phyloP scores from a whole-genome alignment of 2,888 invertebrate species.

The Campopleginae sp. region DNA sequence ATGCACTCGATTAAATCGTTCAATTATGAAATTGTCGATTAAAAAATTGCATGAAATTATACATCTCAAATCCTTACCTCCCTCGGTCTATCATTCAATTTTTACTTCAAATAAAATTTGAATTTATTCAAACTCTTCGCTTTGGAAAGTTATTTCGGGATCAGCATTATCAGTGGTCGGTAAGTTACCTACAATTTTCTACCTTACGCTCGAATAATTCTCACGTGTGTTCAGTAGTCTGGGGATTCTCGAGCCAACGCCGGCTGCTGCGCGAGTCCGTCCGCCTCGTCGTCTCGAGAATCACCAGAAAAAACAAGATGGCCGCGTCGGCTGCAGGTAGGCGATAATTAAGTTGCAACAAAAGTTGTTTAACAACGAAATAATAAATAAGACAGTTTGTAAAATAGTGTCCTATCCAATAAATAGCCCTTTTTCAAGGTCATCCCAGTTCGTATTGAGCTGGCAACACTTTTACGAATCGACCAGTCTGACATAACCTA shows the following conservation, averaged over 20 bases:
- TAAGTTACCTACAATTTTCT: background rate
- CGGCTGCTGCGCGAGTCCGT: too few relatives aligned
- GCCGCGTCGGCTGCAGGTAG: conserved; percentile 54
- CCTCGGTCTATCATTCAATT: background rate
- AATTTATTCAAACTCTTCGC: background rate
- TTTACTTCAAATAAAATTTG: background rate
- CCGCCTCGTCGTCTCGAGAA: background rate
- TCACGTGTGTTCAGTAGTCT: too few relatives aligned
- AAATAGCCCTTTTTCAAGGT: background rate
- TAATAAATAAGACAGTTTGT: conserved; percentile 1
- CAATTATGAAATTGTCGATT: conserved; percentile 3
- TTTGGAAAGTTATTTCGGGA: background rate
- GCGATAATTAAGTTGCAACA: conserved; percentile 9
- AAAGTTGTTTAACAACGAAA: background rate
- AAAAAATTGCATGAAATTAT: background rate
- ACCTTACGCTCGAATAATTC: too few relatives aligned
- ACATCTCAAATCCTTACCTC: background rate
- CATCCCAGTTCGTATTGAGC: background rate
- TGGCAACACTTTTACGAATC: background rate
- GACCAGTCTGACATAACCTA: background rate
- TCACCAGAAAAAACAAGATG: conserved; percentile 43
- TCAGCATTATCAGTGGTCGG: background rate
- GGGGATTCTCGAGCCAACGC: too few relatives aligned
- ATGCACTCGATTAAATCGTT: conserved; percentile 5
- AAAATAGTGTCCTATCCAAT: background rate